phyloP scores from a whole-genome alignment of 1,140 invertebrate species.

The Sesamia nonagrioides region DNA sequence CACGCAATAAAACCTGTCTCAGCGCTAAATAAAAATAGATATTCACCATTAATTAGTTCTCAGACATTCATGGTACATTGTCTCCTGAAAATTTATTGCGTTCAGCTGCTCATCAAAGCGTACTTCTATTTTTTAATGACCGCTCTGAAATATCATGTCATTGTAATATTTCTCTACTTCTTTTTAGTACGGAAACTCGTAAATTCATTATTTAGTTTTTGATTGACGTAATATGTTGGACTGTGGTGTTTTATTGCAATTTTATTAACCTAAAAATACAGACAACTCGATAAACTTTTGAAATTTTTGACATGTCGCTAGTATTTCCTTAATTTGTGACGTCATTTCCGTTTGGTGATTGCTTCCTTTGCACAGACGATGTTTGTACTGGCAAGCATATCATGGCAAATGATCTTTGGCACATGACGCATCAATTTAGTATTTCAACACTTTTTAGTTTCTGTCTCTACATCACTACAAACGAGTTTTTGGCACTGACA shows the following conservation, averaged over 20 bases:
- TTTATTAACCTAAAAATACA: conserved; percentile 23
- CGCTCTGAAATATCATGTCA: conserved; percentile 34
- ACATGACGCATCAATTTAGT: background rate
- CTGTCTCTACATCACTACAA: background rate
- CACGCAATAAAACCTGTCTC: conserved; percentile 51
- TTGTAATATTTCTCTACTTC: conserved; percentile 43
- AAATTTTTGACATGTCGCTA: conserved; percentile 15
- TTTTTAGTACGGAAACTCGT: conserved; percentile 28
- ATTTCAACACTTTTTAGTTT: background rate
- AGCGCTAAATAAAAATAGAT: conserved; percentile 55
- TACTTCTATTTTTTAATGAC: conserved; percentile 37
- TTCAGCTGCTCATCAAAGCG: conserved; percentile 54
- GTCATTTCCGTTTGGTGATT: conserved; percentile 26
- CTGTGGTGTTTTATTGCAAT: conserved; percentile 18
- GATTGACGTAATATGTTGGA: conserved; percentile 1
- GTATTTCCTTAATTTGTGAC: conserved; percentile 31
- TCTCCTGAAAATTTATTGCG: conserved; percentile 50
- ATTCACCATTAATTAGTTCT: conserved; percentile 59
- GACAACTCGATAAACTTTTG: conserved; percentile 27
- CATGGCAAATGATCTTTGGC: background rate
- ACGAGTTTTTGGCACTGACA: background rate
- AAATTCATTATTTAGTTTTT: conserved; percentile 1
- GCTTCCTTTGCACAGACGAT: conserved; percentile 17
- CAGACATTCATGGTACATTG: conserved; percentile 54
- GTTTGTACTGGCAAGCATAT: background rate